Evolutionary conservation across 2,113 vertebrate genomes (phyloP).

Genomic region (Octodon degus): DNA sequence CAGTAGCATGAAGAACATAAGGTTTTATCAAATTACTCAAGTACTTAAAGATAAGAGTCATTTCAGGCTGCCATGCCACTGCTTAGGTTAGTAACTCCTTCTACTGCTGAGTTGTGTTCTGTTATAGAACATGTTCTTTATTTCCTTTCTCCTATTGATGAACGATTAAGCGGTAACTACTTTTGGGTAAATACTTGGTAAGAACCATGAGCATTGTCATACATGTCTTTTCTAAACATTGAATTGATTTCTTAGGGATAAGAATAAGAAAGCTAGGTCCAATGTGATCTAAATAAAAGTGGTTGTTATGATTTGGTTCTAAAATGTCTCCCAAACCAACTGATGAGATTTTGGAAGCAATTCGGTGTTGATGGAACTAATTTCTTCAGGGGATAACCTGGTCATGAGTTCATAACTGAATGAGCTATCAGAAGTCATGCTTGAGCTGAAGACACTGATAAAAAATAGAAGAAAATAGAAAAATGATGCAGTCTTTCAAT

Average conservation of each 20-base stretch:
- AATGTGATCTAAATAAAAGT: background rate
- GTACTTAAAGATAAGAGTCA: background rate
- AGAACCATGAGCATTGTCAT: background rate
- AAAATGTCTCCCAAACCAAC: background rate
- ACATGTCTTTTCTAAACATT: background rate
- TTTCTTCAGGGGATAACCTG: background rate
- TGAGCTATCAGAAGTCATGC: background rate
- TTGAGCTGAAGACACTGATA: background rate
- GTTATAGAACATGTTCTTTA: background rate
- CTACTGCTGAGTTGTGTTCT: background rate
- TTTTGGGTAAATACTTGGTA: background rate
- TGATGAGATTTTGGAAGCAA: background rate
- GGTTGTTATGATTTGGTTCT: background rate
- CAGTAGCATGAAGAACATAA: background rate
- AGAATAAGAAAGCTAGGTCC: background rate
- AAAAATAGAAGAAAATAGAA: too few relatives aligned
- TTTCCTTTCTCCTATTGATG: background rate
- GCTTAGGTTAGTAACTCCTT: background rate
- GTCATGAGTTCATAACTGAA: background rate
- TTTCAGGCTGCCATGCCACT: background rate
- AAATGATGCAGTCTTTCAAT: background rate
- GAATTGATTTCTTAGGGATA: background rate
- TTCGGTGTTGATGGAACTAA: background rate
- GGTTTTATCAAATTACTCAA: background rate
- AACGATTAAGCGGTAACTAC: background rate